A percentile compares a stretch with the other conserved stretches of the same genome.
phyloP scores from a whole-genome alignment of 2,888 invertebrate species.

The Drosophila birchii region DNA sequence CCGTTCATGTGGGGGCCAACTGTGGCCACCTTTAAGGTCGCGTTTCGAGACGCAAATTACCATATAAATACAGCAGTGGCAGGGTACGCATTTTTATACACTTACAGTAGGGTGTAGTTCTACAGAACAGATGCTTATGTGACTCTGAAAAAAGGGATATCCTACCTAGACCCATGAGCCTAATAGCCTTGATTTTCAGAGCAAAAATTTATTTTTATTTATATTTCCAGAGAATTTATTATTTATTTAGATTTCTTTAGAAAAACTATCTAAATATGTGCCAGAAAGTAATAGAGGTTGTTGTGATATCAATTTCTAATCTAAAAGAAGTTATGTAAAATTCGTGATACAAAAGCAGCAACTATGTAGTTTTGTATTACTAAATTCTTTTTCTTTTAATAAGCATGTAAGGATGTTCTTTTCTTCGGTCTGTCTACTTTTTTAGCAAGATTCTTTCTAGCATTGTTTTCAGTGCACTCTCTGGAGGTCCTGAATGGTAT shows the following conservation, averaged over 20 bases:
- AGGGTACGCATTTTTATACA: conserved; percentile 2
- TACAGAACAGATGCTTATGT: no score
- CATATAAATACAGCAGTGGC: conserved; percentile 43
- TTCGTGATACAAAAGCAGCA: neutral
- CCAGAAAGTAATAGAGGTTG: neutral
- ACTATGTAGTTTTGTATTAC: neutral
- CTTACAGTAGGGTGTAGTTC: neutral
- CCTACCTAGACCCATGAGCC: neutral
- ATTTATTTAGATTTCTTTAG: neutral
- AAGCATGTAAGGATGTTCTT: neutral
- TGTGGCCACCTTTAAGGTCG: conserved; percentile 45
- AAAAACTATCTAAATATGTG: neutral
- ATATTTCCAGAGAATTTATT: neutral
- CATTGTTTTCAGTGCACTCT: conserved; percentile 34
- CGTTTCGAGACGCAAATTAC: conserved; percentile 53
- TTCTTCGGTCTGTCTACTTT: neutral
- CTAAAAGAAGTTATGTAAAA: neutral
- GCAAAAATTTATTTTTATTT: no score
- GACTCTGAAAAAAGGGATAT: neutral
- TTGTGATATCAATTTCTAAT: neutral
- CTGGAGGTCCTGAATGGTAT: conserved; percentile 2
- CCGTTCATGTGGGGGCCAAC: conserved; percentile 16
- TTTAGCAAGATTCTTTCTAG: neutral
- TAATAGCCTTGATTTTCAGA: neutral
- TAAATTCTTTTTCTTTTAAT: neutral